Evolutionary conservation across 2,113 vertebrate species (phyloP).

Genomic region (Anolis sagrei): DNA sequence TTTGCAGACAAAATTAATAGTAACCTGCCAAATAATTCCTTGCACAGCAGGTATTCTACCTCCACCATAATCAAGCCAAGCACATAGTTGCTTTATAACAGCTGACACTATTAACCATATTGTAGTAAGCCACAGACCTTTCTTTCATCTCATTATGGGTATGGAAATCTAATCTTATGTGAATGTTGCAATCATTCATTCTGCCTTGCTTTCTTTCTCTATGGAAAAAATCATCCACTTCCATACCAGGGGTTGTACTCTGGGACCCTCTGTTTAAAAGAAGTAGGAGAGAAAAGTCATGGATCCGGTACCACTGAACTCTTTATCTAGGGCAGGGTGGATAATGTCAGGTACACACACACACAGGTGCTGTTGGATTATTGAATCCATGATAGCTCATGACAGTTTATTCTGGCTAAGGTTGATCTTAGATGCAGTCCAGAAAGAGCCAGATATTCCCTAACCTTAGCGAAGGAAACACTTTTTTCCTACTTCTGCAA

Average conservation of each 20-base stretch:
- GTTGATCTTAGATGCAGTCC: background rate
- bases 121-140: background rate
- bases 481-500: background rate
- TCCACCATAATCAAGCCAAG: background rate
- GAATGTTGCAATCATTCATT: background rate
- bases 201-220: background rate
- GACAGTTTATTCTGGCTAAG: background rate
- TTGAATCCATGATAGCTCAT: background rate
- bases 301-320: background rate
- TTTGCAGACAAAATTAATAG: background rate
- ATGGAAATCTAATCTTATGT: background rate
- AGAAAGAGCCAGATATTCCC: background rate
- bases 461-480: too few species aligned
- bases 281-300: background rate
- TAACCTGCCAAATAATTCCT: background rate
- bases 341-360: background rate
- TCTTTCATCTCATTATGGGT: background rate
- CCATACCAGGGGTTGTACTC: background rate
- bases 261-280: background rate
- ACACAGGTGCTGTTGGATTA: background rate
- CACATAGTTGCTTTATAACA: background rate
- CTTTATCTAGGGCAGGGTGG: background rate
- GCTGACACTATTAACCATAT: background rate
- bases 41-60: background rate
- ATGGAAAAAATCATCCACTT: background rate